Evolutionary conservation across 2,113 vertebrate species (phyloP).

Genomic region (Istiophorus platypterus): DNA sequence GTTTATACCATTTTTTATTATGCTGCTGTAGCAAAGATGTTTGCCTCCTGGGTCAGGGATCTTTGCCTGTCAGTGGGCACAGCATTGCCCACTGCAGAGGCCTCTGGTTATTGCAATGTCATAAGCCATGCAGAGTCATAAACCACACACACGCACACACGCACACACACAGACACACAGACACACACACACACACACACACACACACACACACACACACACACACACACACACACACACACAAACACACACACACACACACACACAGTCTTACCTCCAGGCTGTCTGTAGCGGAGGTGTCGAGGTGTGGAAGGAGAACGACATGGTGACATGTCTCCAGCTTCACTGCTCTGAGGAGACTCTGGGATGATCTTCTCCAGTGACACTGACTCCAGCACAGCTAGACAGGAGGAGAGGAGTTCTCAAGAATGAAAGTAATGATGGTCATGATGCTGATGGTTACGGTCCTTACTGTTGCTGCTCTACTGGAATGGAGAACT

Average conservation of each 20-base stretch:
- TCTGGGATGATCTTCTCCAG: slow-evolving; percentile 91
- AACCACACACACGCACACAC: slow-evolving; percentile 18
- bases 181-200: slow-evolving; percentile 10
- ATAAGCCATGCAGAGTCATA: slow-evolving; percentile 37
- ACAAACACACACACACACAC: slow-evolving; percentile 13
- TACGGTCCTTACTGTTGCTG: slow-evolving; percentile 2
- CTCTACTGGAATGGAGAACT: slow-evolving; percentile 7
- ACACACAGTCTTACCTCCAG: slow-evolving; percentile 87
- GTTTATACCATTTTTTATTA: slow-evolving; percentile 7
- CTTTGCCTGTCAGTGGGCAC: slow-evolving; percentile 16
- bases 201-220: background rate
- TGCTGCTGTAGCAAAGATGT: slow-evolving; percentile 9
- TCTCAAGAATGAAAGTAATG: background rate
- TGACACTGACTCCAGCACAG: slow-evolving; percentile 90
- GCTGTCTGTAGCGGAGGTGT: slow-evolving; percentile 92
- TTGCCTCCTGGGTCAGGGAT: slow-evolving; percentile 6
- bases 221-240: background rate
- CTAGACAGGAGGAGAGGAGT: slow-evolving; percentile 76
- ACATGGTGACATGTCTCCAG: slow-evolving; percentile 90
- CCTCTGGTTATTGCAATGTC: slow-evolving; percentile 17
- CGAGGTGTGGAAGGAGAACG: slow-evolving; percentile 94
- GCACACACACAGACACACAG: background rate
- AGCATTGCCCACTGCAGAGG: slow-evolving; percentile 5
- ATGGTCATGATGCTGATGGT: slow-evolving; percentile 7
- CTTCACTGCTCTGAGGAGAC: slow-evolving; percentile 85